Evolutionary conservation across 2,113 vertebrate genomes (phyloP).

Genomic region (Cynoglossus semilaevis): DNA sequence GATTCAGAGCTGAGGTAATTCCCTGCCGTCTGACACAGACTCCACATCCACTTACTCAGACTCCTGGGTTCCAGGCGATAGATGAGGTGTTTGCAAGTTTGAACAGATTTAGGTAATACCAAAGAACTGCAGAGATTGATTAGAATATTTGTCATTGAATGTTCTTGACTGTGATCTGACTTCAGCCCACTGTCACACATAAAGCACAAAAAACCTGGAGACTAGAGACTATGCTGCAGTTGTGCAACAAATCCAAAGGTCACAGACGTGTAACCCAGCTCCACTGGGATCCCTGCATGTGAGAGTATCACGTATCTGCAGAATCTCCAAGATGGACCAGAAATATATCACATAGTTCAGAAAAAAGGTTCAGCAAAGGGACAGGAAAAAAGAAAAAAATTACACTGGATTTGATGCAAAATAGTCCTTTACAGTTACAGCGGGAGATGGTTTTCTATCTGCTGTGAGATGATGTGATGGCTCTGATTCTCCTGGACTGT

Average conservation of each 20-base stretch:
- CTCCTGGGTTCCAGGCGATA: slow-evolving; percentile 45
- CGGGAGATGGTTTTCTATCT: slow-evolving; percentile 10
- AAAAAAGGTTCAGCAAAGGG: slow-evolving; percentile 38
- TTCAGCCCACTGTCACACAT: neutral
- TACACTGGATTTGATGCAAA: slow-evolving; percentile 7
- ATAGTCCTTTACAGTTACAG: slow-evolving; percentile 7
- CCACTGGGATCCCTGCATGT: slow-evolving; percentile 46
- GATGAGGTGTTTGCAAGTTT: slow-evolving; percentile 21
- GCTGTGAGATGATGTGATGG: slow-evolving; percentile 4
- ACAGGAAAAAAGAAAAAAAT: slow-evolving; percentile 14
- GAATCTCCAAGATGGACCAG: slow-evolving; percentile 58
- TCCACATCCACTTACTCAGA: slow-evolving; percentile 48
- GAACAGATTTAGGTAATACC: slow-evolving; percentile 7
- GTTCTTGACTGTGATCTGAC: slow-evolving; percentile 4
- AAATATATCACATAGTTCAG: slow-evolving; percentile 58
- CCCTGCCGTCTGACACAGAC: slow-evolving; percentile 46
- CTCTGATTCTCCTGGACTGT: slow-evolving; percentile 21
- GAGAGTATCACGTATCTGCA: slow-evolving; percentile 60
- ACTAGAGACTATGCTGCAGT: slow-evolving; percentile 5
- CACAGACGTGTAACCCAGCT: slow-evolving; percentile 34
- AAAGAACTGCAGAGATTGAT: neutral
- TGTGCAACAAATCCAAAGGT: slow-evolving; percentile 38
- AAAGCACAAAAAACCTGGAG: neutral
- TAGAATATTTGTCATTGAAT: neutral
- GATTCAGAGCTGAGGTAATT: slow-evolving; percentile 73